These are phyloP conservation scores for Pocillopora meandrina DNA, from an alignment of 92 coral and sea anemone genomes.

Conservation along the genomic window DNA sequence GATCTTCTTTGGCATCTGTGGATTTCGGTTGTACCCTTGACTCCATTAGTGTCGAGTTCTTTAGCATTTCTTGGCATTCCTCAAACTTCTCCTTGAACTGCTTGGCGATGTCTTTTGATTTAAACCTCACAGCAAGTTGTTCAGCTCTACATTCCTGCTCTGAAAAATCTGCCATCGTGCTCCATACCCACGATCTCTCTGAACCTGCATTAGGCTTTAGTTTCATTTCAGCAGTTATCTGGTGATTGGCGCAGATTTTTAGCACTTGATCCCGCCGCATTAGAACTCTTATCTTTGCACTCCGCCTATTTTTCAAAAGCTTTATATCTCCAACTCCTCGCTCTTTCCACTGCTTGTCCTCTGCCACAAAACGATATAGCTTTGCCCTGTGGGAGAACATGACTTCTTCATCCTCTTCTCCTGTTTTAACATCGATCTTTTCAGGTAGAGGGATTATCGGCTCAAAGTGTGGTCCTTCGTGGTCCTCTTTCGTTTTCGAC, in stretches of 20 bases:
- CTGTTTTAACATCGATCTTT: slow-evolving; percentile 62
- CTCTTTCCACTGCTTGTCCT: slow-evolving; percentile 87
- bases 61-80: slow-evolving; percentile 37
- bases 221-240: slow-evolving; percentile 78
- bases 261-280: slow-evolving; percentile 91
- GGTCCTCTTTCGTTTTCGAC: slow-evolving; percentile 24
- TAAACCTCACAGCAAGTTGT: slow-evolving; percentile 84
- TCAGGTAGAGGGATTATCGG: slow-evolving; percentile 82
- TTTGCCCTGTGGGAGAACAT: slow-evolving; percentile 76
- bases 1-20: background rate
- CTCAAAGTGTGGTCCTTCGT: slow-evolving; percentile 78
- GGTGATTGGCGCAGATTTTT: slow-evolving; percentile 92
- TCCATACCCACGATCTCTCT: slow-evolving; percentile 90
- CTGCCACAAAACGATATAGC: slow-evolving; percentile 72
- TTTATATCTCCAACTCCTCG: slow-evolving; percentile 92
- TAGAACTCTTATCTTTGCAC: slow-evolving; percentile 76
- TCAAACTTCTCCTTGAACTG: slow-evolving; percentile 82
- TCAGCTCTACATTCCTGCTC: slow-evolving; percentile 80
- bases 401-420: slow-evolving; percentile 75
- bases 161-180: slow-evolving; percentile 83
- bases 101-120: slow-evolving; percentile 69
- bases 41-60: background rate
- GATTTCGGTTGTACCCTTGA: background rate
- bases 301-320: slow-evolving; percentile 57
- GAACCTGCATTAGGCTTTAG: slow-evolving; percentile 82